phyloP scores from a whole-genome alignment of 1,140 invertebrate genomes.

The Samia ricini region DNA sequence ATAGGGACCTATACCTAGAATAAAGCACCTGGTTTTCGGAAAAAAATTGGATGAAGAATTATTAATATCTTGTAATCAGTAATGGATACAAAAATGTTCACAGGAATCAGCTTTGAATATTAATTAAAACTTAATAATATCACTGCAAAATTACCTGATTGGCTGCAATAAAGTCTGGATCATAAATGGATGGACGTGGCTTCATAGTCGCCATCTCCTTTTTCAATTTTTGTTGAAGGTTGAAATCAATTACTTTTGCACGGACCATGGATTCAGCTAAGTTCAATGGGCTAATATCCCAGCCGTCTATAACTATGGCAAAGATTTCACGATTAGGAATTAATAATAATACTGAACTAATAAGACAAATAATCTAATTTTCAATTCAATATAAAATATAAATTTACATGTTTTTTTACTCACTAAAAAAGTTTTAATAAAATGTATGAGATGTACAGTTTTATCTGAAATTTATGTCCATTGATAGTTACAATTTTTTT shows the following conservation, averaged over 20 bases:
- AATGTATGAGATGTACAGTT: neutral
- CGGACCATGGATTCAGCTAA: constrained; percentile 91
- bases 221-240: constrained; percentile 85
- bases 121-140: neutral
- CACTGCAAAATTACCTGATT: constrained; percentile 85
- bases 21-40: too few relatives aligned
- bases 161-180: constrained; percentile 96
- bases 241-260: constrained; percentile 86
- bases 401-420: too few relatives aligned
- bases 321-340: neutral
- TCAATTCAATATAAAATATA: neutral
- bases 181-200: constrained; percentile 92
- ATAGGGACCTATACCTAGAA: too few relatives aligned
- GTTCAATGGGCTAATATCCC: constrained; percentile 95
- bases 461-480: neutral
- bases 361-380: neutral
- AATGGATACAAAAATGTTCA: too few relatives aligned
- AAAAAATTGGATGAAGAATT: too few relatives aligned
- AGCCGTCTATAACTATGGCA: constrained; percentile 88
- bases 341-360: neutral
- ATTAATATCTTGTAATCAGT: too few relatives aligned
- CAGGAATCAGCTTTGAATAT: too few relatives aligned
- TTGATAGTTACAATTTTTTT: neutral
- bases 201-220: constrained; percentile 85
- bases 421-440: too few relatives aligned